Evolutionary conservation across 1,140 invertebrate species (phyloP).

Genomic region (Caenorhabditis inopinata): DNA sequence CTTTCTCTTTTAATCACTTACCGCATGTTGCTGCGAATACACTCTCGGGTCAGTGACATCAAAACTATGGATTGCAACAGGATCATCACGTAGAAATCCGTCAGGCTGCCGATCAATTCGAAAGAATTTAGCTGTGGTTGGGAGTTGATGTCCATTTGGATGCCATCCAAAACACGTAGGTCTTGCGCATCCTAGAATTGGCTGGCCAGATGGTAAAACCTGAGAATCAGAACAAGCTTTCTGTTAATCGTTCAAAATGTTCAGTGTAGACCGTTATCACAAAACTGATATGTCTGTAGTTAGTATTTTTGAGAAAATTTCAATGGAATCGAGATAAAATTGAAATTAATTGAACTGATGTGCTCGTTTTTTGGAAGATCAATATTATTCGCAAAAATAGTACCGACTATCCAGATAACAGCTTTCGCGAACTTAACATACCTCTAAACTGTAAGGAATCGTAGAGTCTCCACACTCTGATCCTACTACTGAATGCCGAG

Average conservation of each 20-base stretch:
- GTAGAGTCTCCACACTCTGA: conserved; percentile 54
- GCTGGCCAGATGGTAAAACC: conserved; percentile 59
- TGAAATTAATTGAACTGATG: too few species aligned
- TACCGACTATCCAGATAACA: too few species aligned
- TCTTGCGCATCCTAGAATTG: conserved; percentile 60
- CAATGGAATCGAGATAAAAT: too few species aligned
- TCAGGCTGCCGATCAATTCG: conserved; percentile 53
- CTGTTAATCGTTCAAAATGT: not conserved
- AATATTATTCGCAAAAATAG: too few species aligned
- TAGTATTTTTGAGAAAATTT: too few species aligned
- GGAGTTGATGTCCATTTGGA: conserved; percentile 46
- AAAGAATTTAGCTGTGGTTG: conserved; percentile 56
- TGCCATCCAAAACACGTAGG: conserved; percentile 63
- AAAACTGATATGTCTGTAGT: too few species aligned
- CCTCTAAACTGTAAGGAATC: conserved; percentile 60
- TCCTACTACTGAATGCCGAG: not conserved
- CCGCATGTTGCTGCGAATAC: conserved; percentile 23
- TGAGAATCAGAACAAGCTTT: conserved; percentile 30
- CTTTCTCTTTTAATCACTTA: not conserved
- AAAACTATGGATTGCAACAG: not conserved
- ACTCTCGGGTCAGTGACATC: conserved; percentile 36
- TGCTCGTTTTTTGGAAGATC: too few species aligned
- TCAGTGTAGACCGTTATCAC: not conserved
- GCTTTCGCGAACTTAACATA: too few species aligned
- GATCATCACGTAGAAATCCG: conserved; percentile 56